These are phyloP conservation scores for Mimachlamys varia DNA, from an alignment of 2,888 invertebrate genomes.

Conservation along the genomic window DNA sequence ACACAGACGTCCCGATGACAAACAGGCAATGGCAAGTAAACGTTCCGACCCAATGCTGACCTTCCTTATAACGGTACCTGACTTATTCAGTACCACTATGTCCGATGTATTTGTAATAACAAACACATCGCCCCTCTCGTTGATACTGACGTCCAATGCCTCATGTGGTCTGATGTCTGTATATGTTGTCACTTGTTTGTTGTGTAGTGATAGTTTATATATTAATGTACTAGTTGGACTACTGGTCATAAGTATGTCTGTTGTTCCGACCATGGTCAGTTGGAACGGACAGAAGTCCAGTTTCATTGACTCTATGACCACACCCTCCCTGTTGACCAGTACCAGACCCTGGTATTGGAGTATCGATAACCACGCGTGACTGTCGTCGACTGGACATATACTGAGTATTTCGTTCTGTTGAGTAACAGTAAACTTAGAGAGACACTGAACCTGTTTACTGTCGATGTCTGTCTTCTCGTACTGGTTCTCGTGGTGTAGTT, in stretches of 20 bases:
- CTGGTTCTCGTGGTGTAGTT: background rate
- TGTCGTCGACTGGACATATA: constrained; percentile 8
- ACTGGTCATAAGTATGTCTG: background rate
- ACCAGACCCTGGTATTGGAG: background rate
- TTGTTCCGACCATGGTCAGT: background rate
- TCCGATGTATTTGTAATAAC: background rate
- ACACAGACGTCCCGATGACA: background rate
- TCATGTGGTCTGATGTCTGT: background rate
- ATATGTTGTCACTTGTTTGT: constrained; percentile 15
- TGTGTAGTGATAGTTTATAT: constrained; percentile 9
- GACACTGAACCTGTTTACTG: background rate
- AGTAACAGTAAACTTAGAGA: constrained; percentile 12
- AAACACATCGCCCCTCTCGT: background rate
- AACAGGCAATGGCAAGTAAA: background rate
- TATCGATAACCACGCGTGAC: constrained; percentile 5
- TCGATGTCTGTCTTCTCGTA: constrained; percentile 19
- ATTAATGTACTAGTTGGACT: background rate
- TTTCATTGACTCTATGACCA: background rate
- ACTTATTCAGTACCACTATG: constrained; percentile 12
- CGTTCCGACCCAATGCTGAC: background rate
- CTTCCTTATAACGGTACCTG: background rate
- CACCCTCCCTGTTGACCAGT: background rate
- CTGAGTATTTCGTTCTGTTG: background rate
- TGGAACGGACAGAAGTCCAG: background rate
- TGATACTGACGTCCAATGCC: background rate